Percentiles rank a stretch among this genome's conserved stretches.
Evolutionary conservation across 2,113 vertebrate genomes (phyloP).

Genomic region (Nymphicus hollandicus): DNA sequence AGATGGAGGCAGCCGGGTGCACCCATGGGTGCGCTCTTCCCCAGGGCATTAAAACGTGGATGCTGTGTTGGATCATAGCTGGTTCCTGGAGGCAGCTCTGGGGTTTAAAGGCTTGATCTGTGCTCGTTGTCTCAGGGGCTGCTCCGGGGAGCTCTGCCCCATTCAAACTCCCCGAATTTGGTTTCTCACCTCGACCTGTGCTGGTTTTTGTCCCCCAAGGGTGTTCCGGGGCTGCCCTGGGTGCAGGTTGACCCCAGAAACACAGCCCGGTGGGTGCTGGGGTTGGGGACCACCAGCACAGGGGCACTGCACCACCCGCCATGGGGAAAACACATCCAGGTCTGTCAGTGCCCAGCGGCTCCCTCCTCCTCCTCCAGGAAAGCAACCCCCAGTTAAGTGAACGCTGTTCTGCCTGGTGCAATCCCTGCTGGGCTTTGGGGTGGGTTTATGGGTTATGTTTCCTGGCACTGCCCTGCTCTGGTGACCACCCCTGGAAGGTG

Average conservation of each 20-base stretch:
- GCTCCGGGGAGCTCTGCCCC: background rate
- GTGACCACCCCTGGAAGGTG: accelerated
- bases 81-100: background rate
- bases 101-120: accelerated
- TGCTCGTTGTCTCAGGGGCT: accelerated
- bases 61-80: accelerated
- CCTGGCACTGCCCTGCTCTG: background rate
- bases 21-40: background rate
- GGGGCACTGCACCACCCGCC: no score
- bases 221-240: background rate
- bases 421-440: background rate
- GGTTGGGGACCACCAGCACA: background rate
- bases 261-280: accelerated
- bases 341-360: background rate
- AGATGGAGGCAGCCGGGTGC: background rate
- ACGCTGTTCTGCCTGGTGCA: background rate
- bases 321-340: background rate
- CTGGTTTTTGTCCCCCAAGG: accelerated
- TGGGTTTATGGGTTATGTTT: background rate
- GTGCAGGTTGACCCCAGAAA: accelerated
- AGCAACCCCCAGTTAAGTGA: background rate
- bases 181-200: background rate
- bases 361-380: background rate
- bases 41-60: accelerated
- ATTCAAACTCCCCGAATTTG: accelerated